A percentile compares a stretch with the other conserved stretches of the same genome.
Conservation (phyloP, 2,888 invertebrate species). For the Camptogramma bilineatum region DNA sequence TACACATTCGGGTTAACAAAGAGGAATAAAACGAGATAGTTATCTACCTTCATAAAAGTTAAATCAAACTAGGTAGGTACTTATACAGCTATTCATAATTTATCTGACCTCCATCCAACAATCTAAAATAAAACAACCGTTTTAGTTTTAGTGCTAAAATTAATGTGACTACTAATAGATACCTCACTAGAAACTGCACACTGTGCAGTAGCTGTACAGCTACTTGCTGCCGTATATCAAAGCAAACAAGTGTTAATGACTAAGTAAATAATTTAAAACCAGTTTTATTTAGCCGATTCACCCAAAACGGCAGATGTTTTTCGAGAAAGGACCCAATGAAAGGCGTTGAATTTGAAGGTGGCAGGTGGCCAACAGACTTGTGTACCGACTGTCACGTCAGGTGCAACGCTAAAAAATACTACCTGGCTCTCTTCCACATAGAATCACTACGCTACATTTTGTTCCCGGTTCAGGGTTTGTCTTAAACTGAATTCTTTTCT, state of each 20-base stretch:
- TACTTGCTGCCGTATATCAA: not conserved
- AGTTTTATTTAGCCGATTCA: conserved; percentile 5
- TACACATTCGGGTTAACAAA: not conserved
- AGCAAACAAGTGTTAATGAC: not conserved
- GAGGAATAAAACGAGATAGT: not conserved
- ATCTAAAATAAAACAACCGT: not conserved
- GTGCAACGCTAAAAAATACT: conserved; percentile 54
- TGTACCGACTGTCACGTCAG: conserved; percentile 49
- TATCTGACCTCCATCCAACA: not conserved
- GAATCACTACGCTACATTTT: not conserved
- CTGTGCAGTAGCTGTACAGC: not conserved
- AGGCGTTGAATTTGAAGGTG: conserved; percentile 25
- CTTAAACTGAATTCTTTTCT: not conserved
- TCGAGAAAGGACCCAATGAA: conserved; percentile 5
- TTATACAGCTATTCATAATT: too few species aligned
- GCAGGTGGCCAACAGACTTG: conserved; percentile 38
- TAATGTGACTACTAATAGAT: too few species aligned
- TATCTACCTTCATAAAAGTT: too few species aligned
- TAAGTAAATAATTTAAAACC: not conserved
- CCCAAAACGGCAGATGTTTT: conserved; percentile 23
- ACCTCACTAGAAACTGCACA: too few species aligned
- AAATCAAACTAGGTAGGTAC: not conserved
- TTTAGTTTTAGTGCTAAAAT: too few species aligned
- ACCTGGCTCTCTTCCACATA: conserved; percentile 44
- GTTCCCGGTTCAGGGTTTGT: not conserved